Evolutionary conservation across 2,797 vertebrate genomes (phyloP).

Genomic region (Cynodonichthys magdalenae): DNA sequence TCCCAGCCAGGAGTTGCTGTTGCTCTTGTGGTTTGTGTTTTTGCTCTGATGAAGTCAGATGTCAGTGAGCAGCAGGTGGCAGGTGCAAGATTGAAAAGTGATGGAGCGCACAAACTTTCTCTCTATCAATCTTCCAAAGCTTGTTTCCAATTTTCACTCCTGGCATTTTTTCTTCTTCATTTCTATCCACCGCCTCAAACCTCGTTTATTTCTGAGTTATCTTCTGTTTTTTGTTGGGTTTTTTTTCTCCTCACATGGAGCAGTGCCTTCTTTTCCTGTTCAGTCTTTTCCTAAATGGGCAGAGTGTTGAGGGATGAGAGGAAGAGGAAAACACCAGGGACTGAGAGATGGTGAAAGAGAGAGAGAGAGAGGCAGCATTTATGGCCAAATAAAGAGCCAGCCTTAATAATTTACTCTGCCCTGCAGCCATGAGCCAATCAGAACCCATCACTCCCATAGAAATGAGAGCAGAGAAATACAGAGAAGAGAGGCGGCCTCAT

Average conservation of each 20-base stretch:
- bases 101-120: slow-evolving; percentile 23
- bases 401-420: slow-evolving; percentile 78
- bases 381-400: slow-evolving; percentile 69
- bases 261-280: slow-evolving; percentile 48
- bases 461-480: slow-evolving; percentile 37
- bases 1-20: slow-evolving; percentile 3
- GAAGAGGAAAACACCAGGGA: slow-evolving; percentile 45
- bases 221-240: slow-evolving; percentile 23
- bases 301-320: slow-evolving; percentile 46
- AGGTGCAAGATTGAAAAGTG: slow-evolving; percentile 47
- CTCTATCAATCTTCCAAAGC: slow-evolving; percentile 14
- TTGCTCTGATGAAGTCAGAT: slow-evolving; percentile 30
- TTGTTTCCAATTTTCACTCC: slow-evolving; percentile 36
- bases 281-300: slow-evolving; percentile 55
- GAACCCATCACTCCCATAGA: slow-evolving; percentile 44
- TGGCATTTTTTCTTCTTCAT: slow-evolving; percentile 36
- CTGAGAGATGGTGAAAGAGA: slow-evolving; percentile 19
- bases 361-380: slow-evolving; percentile 48
- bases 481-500: slow-evolving; percentile 15
- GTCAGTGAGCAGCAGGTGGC: slow-evolving; percentile 40
- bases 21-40: slow-evolving; percentile 13
- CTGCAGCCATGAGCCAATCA: slow-evolving; percentile 67
- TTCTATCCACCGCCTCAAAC: slow-evolving; percentile 45
- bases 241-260: background rate
- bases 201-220: slow-evolving; percentile 43